Base-by-base conservation (phyloP, 2,113 vertebrate genomes). In the Rhinolophus ferrumequinum region DNA sequence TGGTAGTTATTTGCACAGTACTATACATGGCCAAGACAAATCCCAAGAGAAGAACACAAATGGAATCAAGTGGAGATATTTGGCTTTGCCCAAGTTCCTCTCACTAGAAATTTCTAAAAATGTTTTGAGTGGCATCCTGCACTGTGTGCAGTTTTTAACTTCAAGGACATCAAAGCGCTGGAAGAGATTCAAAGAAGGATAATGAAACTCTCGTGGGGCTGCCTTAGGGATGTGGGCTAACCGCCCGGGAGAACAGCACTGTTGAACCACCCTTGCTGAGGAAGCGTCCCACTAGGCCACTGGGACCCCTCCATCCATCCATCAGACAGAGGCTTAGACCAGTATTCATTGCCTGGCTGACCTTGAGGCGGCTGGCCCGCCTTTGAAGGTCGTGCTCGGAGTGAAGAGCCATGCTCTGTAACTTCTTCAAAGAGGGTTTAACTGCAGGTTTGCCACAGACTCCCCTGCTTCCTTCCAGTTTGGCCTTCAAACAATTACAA, bases 181-280 rank as follows among this genome's bases (percentile, higher is more conserved):
- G 90, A 95, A 93, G 58, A 88, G 64, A 96, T 95, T 95, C 95
- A 93, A 88, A 83, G 70, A 69, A 93, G 8, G 62, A 41, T 33
- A 87, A 94, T 97, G 81, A 94, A 88, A 72, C 0, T 33, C 19
- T 5, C 54, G 26, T 1, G 52, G 58, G 54, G 47, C 91, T 94
- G 90, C 79, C 67, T 89, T 67, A 33, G 0, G 6, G 24, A 87
- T 64, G 69, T 56, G 38, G 62, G 50, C 83, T 54, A 24, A 72
- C 69, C 0, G 6, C 56, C 38, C 8, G 19, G 54, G 85, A 90
- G 69, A 69, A 64, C 50, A 76, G 35, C 1, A 0, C 52, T 47
- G 56, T 50, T n/a, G 56, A 75, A 22, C 79, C 58, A 92, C 64
- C 26, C 11, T 96, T 44, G 44, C 89, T 77, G 73, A 35, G 47